Base-by-base conservation (phyloP, 1,140 invertebrate species). In the Drosophila funebris region DNA sequence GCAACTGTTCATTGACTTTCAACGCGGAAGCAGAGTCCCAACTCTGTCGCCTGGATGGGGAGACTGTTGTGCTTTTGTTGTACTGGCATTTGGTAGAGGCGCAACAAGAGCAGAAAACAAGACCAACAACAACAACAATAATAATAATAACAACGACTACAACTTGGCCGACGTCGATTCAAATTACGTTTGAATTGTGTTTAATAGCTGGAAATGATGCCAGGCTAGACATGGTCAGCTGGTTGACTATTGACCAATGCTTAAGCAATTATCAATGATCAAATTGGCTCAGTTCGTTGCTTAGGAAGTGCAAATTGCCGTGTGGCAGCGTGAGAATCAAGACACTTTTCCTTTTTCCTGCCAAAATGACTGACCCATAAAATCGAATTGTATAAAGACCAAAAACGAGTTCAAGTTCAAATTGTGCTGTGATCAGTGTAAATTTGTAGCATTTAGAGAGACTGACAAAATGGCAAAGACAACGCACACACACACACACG, bases 101-200 rank as follows among this genome's bases (percentile, higher is more conserved):
- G 77, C 73, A 76, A 73, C 74, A 46, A 64, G 39, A 71, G 63
- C 22, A 54, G 6, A 66, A 52, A 46, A 58, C 41, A 67, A 37
- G 70, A 64, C 53, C 50, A 58, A 20, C 37, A 29, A 18, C 37
- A 66, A 71, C 61, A 53, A 58, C 53, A 68, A 46, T 69, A 69
- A 62, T 37, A 58, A 36, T 18, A 75, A 73, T 69, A 56, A 62
- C 36, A 69, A 39, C 62, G 60, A 58, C 53, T 29, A 29, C 61
- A 31, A 41, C 39, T 53, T 43, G 37, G 31, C 37, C 8, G 52
- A 36, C 43, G 74, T 62, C 63, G 74, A 67, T 87, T 82, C 57
- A 82, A 85, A 85, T 85, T 85, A 85, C 75, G 75, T 78, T 78
- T 85, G 83, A 85, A 85, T 88, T 88, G 83, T 82, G 82, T 78